Evolutionary conservation across 2,797 vertebrate species (phyloP), one percentile per base, ranked within the genome.

Genomic region (Peromyscus eremicus): DNA sequence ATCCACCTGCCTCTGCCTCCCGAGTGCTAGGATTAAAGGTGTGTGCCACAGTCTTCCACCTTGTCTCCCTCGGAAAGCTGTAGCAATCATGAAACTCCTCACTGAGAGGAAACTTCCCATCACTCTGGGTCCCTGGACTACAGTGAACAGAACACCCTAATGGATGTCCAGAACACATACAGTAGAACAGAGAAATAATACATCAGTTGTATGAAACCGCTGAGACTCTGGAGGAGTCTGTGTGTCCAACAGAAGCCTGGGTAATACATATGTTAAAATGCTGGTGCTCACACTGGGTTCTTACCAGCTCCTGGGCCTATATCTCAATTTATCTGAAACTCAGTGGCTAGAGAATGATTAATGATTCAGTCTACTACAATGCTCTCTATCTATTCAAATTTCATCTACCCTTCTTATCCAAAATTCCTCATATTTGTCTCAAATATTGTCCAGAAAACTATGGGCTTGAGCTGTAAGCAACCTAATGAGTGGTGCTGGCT

Each of bases 271-370:
- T 8, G 3, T 46, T 68, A 91, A 71, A 89, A 94, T 75, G 25
- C 6, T 86, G 80, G n/a, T 68, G 1, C 73, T 95, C 71, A 93
- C 19, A 37, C 43, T 37, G 60, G 27, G 25, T 10, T 3, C 62
- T 62, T 81, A 49, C 70, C 40, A 52, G 62, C 43, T 55, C 52
- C 40, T 66, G 1, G n/a, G 17, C 62, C 89, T 97, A 16, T 62
- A 71, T 43, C 85, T 91, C 90, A 91, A 84, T 25, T 62, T 19
- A 92, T 92, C 23, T 43, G 83, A 97, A 88, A 95, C 52, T 95
- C 77, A 85, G 10, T 40, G 84, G 90, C 68, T 19, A 25, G 17
- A 77, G 5, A 34, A 40, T 37, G 73, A 95, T 92, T 88, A 79
- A 93, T 70, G 92, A 10, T 66, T 16, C 52, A 68, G 71, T 81